Percentiles rank a stretch among this genome's conserved stretches.
Conservation (phyloP, 2,113 vertebrate genomes). For the Pluvialis apricaria region DNA sequence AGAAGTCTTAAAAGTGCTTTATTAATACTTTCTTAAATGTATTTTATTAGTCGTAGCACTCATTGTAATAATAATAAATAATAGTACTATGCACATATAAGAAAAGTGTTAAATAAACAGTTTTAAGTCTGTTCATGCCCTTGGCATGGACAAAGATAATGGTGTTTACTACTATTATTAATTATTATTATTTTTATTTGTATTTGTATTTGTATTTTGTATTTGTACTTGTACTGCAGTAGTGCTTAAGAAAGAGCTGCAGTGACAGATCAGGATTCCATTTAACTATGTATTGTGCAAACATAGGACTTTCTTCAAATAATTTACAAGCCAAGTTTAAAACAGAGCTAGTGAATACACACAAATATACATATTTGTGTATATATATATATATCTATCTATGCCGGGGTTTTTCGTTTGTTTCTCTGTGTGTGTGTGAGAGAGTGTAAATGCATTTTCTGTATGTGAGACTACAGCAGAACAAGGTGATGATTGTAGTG, state of each 20-base stretch:
- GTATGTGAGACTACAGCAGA: not conserved
- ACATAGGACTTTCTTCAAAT: not conserved
- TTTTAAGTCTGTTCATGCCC: not conserved
- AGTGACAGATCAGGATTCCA: not conserved
- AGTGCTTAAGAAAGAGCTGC: not conserved
- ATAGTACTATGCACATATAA: not conserved
- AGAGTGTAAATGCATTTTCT: not conserved
- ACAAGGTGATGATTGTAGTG: not conserved
- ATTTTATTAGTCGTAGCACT: not conserved
- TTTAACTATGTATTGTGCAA: not conserved
- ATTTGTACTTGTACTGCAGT: not conserved
- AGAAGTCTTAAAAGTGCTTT: not conserved
- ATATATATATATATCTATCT: not conserved
- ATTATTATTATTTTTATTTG: not conserved
- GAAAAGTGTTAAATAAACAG: not conserved
- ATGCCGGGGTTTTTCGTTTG: not conserved
- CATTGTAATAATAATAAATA: not conserved
- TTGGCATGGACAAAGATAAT: not conserved
- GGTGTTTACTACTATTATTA: not conserved
- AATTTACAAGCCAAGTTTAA: not conserved
- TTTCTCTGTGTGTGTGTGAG: not conserved
- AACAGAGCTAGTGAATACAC: not conserved
- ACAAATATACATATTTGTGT: not conserved
- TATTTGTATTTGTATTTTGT: not conserved
- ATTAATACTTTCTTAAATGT: not conserved